Percentiles rank a stretch among this genome's conserved stretches.
Evolutionary conservation across 1,140 invertebrate genomes (phyloP).

Genomic region (Coelopa frigida): DNA sequence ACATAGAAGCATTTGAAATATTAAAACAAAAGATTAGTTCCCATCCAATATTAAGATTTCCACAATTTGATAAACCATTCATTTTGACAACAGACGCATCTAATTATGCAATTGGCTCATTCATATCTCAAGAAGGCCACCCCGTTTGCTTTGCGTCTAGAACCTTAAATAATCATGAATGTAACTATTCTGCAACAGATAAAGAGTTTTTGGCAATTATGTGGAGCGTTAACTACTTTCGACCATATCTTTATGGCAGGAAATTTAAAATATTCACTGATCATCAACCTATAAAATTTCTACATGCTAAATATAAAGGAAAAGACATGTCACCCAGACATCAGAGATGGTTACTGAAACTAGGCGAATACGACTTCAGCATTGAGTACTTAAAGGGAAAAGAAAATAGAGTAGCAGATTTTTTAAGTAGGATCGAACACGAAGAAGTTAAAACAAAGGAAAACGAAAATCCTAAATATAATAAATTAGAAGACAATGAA

Average conservation of each 20-base stretch:
- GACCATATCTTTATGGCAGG: background rate
- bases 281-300: background rate
- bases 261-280: background rate
- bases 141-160: background rate
- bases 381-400: background rate
- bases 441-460: background rate
- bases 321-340: background rate
- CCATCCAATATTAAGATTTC: constrained; percentile 2
- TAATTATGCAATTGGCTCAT: too few relatives aligned
- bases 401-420: background rate
- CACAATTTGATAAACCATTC: background rate
- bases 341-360: background rate
- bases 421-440: background rate
- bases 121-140: background rate
- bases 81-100: too few relatives aligned
- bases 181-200: background rate
- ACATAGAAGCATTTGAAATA: constrained; percentile 6
- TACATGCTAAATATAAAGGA: background rate
- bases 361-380: background rate
- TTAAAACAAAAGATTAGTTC: background rate
- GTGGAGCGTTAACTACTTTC: too few relatives aligned
- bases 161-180: constrained; percentile 5
- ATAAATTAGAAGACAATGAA: background rate
- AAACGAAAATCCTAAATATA: background rate
- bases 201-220: constrained; percentile 2